Percentiles rank a stretch among this genome's conserved stretches.
Evolutionary conservation across 2,797 vertebrate species (phyloP).

Genomic region (Macropodus opercularis): DNA sequence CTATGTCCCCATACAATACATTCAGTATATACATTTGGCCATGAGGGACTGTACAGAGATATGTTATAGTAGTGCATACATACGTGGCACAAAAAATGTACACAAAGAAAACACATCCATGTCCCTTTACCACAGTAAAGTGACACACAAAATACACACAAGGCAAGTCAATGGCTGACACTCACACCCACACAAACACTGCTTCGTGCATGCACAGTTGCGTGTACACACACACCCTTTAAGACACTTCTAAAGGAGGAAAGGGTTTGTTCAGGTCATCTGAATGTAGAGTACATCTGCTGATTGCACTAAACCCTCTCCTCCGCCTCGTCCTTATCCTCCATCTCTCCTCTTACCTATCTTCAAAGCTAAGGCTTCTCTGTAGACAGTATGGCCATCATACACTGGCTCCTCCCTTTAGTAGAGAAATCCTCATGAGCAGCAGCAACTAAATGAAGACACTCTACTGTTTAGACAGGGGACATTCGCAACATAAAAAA

Average conservation of each 20-base stretch:
- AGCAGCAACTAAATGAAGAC: slow-evolving; percentile 64
- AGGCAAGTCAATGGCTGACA: slow-evolving; percentile 70
- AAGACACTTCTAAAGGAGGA: slow-evolving; percentile 77
- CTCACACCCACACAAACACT: slow-evolving; percentile 41
- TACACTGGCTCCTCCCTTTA: slow-evolving; percentile 37
- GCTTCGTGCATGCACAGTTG: slow-evolving; percentile 38
- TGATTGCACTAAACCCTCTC: slow-evolving; percentile 56
- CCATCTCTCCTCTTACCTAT: slow-evolving; percentile 26
- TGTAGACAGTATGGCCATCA: slow-evolving; percentile 46
- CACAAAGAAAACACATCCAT: slow-evolving; percentile 70
- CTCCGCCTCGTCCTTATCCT: slow-evolving; percentile 14
- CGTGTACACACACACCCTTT: slow-evolving; percentile 52
- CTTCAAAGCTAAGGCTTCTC: slow-evolving; percentile 70
- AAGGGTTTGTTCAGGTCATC: slow-evolving; percentile 55
- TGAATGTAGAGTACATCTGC: slow-evolving; percentile 48
- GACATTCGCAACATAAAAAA: slow-evolving; percentile 51
- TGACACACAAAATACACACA: slow-evolving; percentile 57
- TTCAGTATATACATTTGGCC: slow-evolving; percentile 88
- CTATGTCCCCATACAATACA: slow-evolving; percentile 83
- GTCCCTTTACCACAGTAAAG: slow-evolving; percentile 70
- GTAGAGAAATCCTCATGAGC: slow-evolving; percentile 58
- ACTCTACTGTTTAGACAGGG: slow-evolving; percentile 50
- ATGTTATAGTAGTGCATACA: slow-evolving; percentile 84
- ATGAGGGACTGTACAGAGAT: slow-evolving; percentile 82
- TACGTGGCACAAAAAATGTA: slow-evolving; percentile 73